phyloP scores from a whole-genome alignment of 2,113 vertebrate genomes.

The Brachypteracias leptosomus region DNA sequence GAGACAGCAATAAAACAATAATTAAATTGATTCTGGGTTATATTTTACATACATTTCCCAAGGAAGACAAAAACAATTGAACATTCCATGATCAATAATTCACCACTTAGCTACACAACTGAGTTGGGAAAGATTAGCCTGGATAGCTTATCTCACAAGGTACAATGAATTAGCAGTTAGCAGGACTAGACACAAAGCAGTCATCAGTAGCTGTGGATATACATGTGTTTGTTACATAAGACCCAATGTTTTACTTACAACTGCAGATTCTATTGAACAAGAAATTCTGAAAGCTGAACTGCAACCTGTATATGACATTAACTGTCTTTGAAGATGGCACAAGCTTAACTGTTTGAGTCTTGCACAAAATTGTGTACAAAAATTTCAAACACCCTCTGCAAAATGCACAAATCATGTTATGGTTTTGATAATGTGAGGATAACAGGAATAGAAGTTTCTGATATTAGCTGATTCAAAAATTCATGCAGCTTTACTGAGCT shows the following conservation, averaged over 20 bases:
- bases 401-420: neutral
- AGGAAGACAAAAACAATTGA: neutral
- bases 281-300: neutral
- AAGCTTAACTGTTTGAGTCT: neutral
- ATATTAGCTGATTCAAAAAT: neutral
- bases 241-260: neutral
- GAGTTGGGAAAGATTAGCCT: neutral
- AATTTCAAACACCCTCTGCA: neutral
- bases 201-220: neutral
- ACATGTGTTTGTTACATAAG: fast-evolving
- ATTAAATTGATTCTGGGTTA: neutral
- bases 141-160: neutral
- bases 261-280: neutral
- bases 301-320: neutral
- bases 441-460: neutral
- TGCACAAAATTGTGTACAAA: neutral
- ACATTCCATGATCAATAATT: neutral
- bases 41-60: neutral
- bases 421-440: neutral
- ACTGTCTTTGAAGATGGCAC: neutral
- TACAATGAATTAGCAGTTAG: neutral
- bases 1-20: neutral
- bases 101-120: neutral
- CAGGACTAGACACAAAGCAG: neutral
- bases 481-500: neutral